These are phyloP conservation scores for Plagiodera versicolora DNA, from an alignment of 2,888 invertebrate genomes.

Conservation along the genomic window DNA sequence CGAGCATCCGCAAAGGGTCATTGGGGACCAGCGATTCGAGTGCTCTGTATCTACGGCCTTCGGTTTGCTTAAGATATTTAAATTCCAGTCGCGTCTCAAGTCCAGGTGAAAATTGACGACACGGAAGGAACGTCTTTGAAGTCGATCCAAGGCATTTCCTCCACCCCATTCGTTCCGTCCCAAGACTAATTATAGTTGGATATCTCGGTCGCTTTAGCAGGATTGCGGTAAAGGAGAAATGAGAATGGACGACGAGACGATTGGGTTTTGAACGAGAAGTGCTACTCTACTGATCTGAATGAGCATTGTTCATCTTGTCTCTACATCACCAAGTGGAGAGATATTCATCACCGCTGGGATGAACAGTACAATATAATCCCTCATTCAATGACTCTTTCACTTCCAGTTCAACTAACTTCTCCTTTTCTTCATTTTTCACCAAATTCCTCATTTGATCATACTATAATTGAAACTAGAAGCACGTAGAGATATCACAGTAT, in stretches of 20 bases:
- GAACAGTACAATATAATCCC: too few relatives aligned
- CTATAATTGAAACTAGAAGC: too few relatives aligned
- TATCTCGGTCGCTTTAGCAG: not conserved
- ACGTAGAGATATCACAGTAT: too few relatives aligned
- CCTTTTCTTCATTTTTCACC: too few relatives aligned
- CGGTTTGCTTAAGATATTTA: constrained; percentile 22
- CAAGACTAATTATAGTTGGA: not conserved
- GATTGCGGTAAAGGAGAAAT: not conserved
- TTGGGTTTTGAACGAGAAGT: not conserved
- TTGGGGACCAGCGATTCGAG: not conserved
- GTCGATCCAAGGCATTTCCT: constrained; percentile 27
- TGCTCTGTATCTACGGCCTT: constrained; percentile 1
- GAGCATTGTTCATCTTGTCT: too few relatives aligned
- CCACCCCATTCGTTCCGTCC: constrained; percentile 12
- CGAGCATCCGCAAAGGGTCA: constrained; percentile 5
- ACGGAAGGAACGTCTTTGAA: constrained; percentile 28
- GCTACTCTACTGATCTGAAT: too few relatives aligned
- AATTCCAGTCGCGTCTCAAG: constrained; percentile 30
- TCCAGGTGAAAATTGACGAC: constrained; percentile 31
- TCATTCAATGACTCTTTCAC: too few relatives aligned
- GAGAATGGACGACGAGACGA: not conserved
- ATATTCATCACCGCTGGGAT: too few relatives aligned
- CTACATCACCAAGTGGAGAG: too few relatives aligned
- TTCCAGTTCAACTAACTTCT: too few relatives aligned
- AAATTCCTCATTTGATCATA: too few relatives aligned